Percentiles rank a stretch among this genome's conserved stretches.
Evolutionary conservation across 2,113 vertebrate species (phyloP).

Genomic region (Callocephalon fimbriatum): DNA sequence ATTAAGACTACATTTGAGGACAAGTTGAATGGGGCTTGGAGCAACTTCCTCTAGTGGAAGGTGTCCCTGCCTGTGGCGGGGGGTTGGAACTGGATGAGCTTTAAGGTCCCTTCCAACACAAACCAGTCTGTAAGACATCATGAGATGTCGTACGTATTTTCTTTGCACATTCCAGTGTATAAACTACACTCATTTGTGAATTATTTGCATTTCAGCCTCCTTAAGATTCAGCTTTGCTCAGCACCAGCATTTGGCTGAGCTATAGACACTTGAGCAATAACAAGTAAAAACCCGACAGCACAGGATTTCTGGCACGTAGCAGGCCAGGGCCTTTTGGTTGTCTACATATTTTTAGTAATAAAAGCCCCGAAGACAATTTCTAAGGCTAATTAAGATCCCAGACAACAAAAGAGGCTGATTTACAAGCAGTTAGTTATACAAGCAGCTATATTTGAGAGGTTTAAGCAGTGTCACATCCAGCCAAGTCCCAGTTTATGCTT

Average conservation of each 20-base stretch:
- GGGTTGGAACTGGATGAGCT: background rate
- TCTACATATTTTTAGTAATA: background rate
- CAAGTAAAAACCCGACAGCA: background rate
- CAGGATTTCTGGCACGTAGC: background rate
- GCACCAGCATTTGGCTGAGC: background rate
- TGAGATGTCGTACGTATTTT: fast-evolving
- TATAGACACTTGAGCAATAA: background rate
- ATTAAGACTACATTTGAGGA: too few species aligned
- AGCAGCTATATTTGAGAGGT: background rate
- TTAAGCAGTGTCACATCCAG: background rate
- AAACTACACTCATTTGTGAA: background rate
- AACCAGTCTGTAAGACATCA: background rate
- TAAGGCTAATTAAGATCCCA: slow-evolving; percentile 37
- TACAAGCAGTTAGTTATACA: background rate
- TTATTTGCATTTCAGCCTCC: background rate
- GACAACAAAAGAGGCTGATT: slow-evolving; percentile 14
- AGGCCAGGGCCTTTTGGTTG: background rate
- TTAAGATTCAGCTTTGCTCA: background rate
- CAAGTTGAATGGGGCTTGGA: too few species aligned
- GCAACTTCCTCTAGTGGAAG: background rate
- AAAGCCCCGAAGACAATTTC: background rate
- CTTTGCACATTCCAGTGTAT: background rate
- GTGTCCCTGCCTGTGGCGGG: background rate
- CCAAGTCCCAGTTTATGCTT: background rate
- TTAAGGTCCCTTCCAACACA: background rate